Conservation (phyloP, 2,113 vertebrate species). For the Rattus norvegicus region GRCr8 NC_086024.1:28328001-28328500, state of each 20-base stretch:
- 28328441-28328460: not conserved
- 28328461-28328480: not conserved
- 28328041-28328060: not conserved
- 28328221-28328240: not conserved
- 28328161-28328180: not conserved
- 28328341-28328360: constrained; percentile 3
- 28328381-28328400: not conserved
- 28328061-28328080: not conserved
- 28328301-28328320: not conserved
- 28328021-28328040: constrained; percentile 27
- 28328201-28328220: not conserved
- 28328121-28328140: not conserved
- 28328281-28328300: not conserved
- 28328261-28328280: not conserved
- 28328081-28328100: not conserved
- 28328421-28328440: not conserved
- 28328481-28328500: not conserved
- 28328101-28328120: not conserved
- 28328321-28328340: not conserved
- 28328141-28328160: not conserved
- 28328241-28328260: not conserved
- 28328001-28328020: constrained; percentile 76
- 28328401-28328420: not conserved
- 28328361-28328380: not conserved
- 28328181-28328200: not conserved